Evolutionary conservation across 2,113 vertebrate genomes (phyloP).

Genomic region (Scartelaos histophorus): DNA sequence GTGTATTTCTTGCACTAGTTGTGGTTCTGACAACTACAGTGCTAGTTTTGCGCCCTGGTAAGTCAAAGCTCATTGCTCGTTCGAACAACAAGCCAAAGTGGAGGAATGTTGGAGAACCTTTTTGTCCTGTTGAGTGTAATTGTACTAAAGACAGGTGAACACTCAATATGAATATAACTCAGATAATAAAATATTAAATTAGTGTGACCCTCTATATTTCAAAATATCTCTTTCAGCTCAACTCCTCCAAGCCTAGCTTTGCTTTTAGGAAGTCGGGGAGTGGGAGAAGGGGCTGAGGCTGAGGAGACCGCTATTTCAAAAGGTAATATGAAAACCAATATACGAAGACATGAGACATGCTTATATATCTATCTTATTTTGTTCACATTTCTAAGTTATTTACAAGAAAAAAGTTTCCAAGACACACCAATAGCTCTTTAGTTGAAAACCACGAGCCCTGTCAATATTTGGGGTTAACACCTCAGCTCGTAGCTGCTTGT

Average conservation of each 20-base stretch:
- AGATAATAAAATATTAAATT: constrained; percentile 1
- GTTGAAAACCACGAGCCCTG: not conserved
- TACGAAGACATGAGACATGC: not conserved
- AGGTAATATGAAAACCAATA: constrained; percentile 57
- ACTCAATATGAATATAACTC: constrained; percentile 24
- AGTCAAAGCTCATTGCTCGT: constrained; percentile 62
- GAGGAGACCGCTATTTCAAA: constrained; percentile 73
- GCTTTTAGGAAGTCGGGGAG: constrained; percentile 54
- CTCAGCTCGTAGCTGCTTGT: constrained; percentile 6
- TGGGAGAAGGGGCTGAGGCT: constrained; percentile 75
- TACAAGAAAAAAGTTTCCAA: not conserved
- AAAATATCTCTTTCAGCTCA: constrained; percentile 45
- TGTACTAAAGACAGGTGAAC: constrained; percentile 76
- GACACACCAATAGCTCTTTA: not conserved
- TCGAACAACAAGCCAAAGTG: constrained; percentile 81
- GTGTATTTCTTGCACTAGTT: constrained; percentile 75
- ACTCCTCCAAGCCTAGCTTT: constrained; percentile 42
- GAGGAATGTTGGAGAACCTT: constrained; percentile 84
- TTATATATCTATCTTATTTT: not conserved
- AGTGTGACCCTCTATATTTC: not conserved
- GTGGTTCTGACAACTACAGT: constrained; percentile 77
- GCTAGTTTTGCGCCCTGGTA: constrained; percentile 78
- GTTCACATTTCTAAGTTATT: not conserved
- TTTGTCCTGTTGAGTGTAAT: constrained; percentile 70
- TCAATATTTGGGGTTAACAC: constrained; percentile 14